phyloP scores from a whole-genome alignment of 2,113 vertebrate species.

The Struthidea cinerea region DNA sequence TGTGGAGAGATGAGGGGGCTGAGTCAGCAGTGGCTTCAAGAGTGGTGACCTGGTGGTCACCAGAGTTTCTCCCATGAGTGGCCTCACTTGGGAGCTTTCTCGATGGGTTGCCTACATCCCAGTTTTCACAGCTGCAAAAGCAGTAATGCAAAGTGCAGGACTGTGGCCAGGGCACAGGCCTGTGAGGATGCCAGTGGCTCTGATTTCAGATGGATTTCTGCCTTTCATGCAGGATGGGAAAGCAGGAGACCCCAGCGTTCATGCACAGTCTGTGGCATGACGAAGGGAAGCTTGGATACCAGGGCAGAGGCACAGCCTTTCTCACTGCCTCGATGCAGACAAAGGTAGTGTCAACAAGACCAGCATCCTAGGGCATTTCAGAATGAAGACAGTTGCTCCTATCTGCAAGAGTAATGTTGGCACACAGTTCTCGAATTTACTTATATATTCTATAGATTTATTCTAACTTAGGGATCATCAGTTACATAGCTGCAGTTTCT shows the following conservation, averaged over 20 bases:
- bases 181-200: not conserved
- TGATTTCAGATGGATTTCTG: not conserved
- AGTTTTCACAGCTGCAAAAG: not conserved
- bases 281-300: not conserved
- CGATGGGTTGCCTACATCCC: fast-evolving
- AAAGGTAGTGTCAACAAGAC: not conserved
- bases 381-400: not conserved
- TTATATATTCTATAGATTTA: not conserved
- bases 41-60: too few species aligned
- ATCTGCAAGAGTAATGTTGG: not conserved
- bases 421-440: not conserved
- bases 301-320: not conserved
- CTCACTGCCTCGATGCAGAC: fast-evolving
- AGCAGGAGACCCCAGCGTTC: not conserved
- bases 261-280: not conserved
- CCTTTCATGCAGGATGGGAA: not conserved
- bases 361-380: not conserved
- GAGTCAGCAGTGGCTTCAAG: not conserved
- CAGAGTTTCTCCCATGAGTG: not conserved
- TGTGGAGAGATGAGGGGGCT: not conserved
- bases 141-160: not conserved
- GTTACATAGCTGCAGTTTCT: not conserved
- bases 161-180: not conserved
- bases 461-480: not conserved
- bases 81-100: fast-evolving